Conservation (phyloP, 2,113 vertebrate genomes). For the Aviceda subcristata region DNA sequence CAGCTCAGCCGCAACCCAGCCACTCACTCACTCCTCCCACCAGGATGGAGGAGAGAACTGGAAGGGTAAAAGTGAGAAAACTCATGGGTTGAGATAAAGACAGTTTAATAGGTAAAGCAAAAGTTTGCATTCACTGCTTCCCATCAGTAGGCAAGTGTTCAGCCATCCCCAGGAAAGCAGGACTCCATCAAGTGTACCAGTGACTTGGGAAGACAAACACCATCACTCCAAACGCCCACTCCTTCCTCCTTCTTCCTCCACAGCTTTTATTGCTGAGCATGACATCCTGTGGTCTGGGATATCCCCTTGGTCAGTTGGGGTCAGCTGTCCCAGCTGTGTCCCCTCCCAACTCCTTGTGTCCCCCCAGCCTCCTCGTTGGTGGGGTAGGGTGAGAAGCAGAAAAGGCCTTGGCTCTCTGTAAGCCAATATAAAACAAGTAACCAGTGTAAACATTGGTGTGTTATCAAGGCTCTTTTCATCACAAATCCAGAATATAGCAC, state of each 20-base stretch:
- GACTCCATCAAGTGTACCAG: not conserved
- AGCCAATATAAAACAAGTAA: not conserved
- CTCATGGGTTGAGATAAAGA: not conserved
- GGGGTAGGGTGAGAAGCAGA: not conserved
- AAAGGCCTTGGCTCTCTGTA: not conserved
- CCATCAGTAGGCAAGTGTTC: not conserved
- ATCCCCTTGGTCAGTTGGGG: not conserved
- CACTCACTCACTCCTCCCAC: fast-evolving
- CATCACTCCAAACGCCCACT: fast-evolving
- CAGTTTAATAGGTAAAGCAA: not conserved
- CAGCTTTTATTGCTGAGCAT: not conserved
- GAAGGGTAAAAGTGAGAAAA: not conserved
- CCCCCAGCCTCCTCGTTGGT: not conserved
- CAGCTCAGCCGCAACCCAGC: not conserved
- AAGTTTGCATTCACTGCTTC: not conserved
- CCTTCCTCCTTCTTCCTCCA: not conserved
- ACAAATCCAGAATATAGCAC: not conserved
- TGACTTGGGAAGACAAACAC: not conserved
- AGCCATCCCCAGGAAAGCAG: not conserved
- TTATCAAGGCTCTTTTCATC: not conserved
- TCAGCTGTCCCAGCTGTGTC: not conserved
- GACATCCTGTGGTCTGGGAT: not conserved
- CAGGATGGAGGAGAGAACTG: fast-evolving
- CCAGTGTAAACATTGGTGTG: not conserved
- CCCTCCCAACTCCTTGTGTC: not conserved